Conservation (phyloP, 2,113 vertebrate genomes). For the Carassius gibelio region DNA sequence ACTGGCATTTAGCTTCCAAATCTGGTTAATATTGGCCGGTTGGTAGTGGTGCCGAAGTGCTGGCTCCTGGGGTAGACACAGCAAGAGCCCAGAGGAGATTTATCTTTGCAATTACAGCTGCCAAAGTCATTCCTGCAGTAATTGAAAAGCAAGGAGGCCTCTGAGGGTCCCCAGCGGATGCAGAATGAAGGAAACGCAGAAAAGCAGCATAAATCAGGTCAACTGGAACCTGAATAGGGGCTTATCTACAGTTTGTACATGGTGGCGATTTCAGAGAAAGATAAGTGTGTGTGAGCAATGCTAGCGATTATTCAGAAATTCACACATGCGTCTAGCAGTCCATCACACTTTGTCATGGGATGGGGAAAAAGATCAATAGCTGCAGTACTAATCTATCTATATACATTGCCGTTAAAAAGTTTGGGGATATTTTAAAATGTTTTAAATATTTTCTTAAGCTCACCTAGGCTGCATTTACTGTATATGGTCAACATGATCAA, state of each 20-base stretch:
- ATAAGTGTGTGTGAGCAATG: constrained; percentile 36
- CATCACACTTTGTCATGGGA: neutral
- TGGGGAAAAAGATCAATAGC: neutral
- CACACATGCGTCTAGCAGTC: neutral
- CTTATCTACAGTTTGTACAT: constrained; percentile 31
- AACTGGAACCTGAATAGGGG: constrained; percentile 25
- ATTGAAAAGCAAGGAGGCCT: constrained; percentile 43
- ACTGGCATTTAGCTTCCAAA: constrained; percentile 48
- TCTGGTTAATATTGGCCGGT: constrained; percentile 13
- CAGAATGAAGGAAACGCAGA: constrained; percentile 28
- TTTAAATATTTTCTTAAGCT: too few species aligned
- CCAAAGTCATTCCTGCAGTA: constrained; percentile 38
- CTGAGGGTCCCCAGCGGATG: constrained; percentile 24
- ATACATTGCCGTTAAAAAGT: too few species aligned
- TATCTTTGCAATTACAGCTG: constrained; percentile 50
- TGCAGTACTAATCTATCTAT: neutral
- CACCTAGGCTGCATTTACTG: too few species aligned
- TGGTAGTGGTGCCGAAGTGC: neutral
- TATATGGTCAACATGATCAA: too few species aligned
- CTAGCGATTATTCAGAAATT: neutral
- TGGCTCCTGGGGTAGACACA: constrained; percentile 28
- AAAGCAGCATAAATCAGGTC: constrained; percentile 29
- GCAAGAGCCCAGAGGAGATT: constrained; percentile 38
- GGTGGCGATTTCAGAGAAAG: constrained; percentile 11
- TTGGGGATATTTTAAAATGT: too few species aligned